These are phyloP conservation scores for Andricus curvator DNA, from an alignment of 2,888 invertebrate genomes.

Conservation along the genomic window DNA sequence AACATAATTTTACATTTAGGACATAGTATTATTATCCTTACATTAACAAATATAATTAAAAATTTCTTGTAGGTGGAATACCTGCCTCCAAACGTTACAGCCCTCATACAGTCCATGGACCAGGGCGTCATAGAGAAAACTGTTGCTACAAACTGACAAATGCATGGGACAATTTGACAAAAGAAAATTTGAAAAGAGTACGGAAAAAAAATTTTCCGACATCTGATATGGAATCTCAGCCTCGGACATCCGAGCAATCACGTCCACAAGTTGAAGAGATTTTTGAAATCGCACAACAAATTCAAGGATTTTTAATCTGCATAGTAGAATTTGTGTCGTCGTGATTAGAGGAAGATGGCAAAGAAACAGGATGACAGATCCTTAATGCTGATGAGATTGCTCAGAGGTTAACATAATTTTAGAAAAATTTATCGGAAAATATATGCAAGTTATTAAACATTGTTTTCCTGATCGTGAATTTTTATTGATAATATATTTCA, in stretches of 20 bases:
- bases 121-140: background rate
- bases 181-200: background rate
- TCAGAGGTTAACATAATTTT: background rate
- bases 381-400: background rate
- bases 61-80: background rate
- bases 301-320: constrained; percentile 2
- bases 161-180: background rate
- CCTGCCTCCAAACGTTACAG: background rate
- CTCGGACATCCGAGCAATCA: too few relatives aligned
- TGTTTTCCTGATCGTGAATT: background rate
- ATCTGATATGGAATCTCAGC: background rate
- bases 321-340: background rate
- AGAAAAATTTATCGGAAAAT: background rate
- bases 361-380: background rate
- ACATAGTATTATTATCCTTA: background rate
- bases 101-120: background rate
- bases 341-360: background rate
- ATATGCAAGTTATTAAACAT: background rate
- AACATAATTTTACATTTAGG: background rate
- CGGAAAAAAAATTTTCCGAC: too few relatives aligned
- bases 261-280: too few relatives aligned
- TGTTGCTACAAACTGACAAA: background rate
- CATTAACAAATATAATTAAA: background rate
- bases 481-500: background rate
- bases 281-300: background rate